Conservation (phyloP, 2,113 vertebrate genomes). For the Mus spicilegus region DNA sequence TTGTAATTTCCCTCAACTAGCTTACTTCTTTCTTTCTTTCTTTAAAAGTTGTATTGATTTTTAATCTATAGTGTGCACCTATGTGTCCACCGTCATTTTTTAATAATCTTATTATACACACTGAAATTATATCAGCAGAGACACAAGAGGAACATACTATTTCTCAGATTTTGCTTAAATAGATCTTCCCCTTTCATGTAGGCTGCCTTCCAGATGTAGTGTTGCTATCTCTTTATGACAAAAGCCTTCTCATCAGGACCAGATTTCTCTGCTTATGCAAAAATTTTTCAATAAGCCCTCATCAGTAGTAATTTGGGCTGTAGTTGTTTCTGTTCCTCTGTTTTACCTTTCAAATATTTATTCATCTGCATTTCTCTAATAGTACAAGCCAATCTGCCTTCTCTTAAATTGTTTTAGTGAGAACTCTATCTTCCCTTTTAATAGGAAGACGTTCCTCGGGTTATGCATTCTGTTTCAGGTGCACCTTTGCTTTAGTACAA, state of each 20-base stretch:
- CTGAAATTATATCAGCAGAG: not conserved
- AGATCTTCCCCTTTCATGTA: not conserved
- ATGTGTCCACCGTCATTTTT: not conserved
- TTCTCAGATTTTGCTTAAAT: not conserved
- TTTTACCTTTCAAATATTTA: not conserved
- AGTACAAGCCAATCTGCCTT: not conserved
- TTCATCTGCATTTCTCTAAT: not conserved
- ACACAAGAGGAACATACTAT: not conserved
- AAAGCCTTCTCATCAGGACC: not conserved
- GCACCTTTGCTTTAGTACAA: not conserved
- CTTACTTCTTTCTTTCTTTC: not conserved
- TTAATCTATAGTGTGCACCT: not conserved
- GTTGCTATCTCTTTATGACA: not conserved
- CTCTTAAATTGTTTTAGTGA: slow-evolving; percentile 32
- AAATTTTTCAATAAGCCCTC: not conserved
- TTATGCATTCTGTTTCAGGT: not conserved
- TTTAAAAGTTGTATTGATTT: not conserved
- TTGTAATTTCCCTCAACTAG: not conserved
- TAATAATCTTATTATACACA: not conserved
- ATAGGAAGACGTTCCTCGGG: not conserved
- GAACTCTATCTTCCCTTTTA: not conserved
- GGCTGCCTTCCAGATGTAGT: not conserved
- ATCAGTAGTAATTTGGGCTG: not conserved
- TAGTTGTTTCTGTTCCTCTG: not conserved
- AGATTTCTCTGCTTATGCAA: not conserved